Evolutionary conservation across 2,113 vertebrate species (phyloP), one percentile per base, ranked within the genome.

Genomic region (Nycticebus coucang): DNA sequence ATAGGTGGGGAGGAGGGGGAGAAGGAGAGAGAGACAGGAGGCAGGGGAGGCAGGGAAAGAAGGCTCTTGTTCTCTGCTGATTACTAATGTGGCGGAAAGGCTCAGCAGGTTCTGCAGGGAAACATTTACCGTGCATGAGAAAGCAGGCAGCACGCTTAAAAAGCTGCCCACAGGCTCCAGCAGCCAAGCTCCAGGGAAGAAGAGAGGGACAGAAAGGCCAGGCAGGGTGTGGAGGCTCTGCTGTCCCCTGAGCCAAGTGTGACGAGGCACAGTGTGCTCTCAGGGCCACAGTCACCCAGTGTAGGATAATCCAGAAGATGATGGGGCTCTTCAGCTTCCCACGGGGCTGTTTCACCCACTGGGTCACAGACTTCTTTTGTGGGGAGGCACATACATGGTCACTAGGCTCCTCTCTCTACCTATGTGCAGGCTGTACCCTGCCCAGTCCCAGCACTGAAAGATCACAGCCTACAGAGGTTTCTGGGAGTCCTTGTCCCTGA

Each of bases 71-170:
- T 19, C 80, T 95, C 97, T 80, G 30, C 89, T 28, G 97, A 92
- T 97, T 98, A 94, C 97, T 97, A 95, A 98, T 94, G 96, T 0
- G 5, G 69, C 26, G 69, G 1, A 66, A 66, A 22, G 87, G 86
- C 85, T 50, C 83, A 8, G 33, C 92, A 28, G 82, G 82, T 85
- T 97, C 94, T 93, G 85, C 0, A 8, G 84, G 94, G 96, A 97
- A 93, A 95, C 78, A 1, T 79, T 94, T 88, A 57, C 33, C 75
- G 82, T 28, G 83, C 86, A 7, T 59, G 93, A 95, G 93, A 64
- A 83, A 87, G 92, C 97, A 97, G 95, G 88, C n/a, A 17, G 28
- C 6, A 77, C 78, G 59, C 88, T 89, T 78, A 84, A 74, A 84
- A 95, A 95, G 95, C 95, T n/a, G 0, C 21, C 95, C 97, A 87